Base-by-base conservation (phyloP, 2,797 vertebrate genomes). In the Peromyscus attwateri region DNA sequence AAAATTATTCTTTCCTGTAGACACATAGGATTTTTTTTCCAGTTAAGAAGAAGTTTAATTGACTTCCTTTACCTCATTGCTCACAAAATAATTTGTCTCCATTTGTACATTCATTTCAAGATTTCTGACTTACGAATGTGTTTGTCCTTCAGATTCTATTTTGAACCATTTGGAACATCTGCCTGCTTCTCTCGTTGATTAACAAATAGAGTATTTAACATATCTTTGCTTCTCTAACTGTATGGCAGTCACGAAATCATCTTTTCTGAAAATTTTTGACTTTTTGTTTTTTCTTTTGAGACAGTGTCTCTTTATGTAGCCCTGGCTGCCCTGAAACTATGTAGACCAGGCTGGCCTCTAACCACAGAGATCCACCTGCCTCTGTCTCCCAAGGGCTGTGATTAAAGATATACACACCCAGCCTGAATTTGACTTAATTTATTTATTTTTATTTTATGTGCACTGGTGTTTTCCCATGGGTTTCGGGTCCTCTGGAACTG, bases 151-250 rank as follows among this genome's bases (percentile, higher is more conserved):
- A n/a, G 66, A 89, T 70, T 91, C 49, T 89, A 49, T 93, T 89
- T 87, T 70, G 40, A 81, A 91, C 87, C 27, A 2, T 2, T 66
- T 62, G 7, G 27, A 91, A 85, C 46, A 77, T 82, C 81, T 93
- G 62, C 23, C 57, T 85, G 52, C 0, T 17, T 81, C 52, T 84
- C 46, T 60, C 31, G 11, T 1, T 66, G 76, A 92, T 87, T 95
- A 76, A 84, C 73, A 52, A 87, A 85, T 73, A 71, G 60, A 88
- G 52, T n/a, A 57, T 94, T 96, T 49, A 89, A 52, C 40, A 29
- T 12, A 43, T 3, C 19, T 92, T 92, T 27, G 64, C 68, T 92
- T 91, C 84, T 71, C 23, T 16, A 62, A 75, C 3, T 89, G n/a
- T 37, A 64, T 49, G 77, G 40, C 27, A 62, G 43, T 40, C 60